phyloP scores from a whole-genome alignment of 2,113 vertebrate species.

The Hippocampus mohnikei region DNA sequence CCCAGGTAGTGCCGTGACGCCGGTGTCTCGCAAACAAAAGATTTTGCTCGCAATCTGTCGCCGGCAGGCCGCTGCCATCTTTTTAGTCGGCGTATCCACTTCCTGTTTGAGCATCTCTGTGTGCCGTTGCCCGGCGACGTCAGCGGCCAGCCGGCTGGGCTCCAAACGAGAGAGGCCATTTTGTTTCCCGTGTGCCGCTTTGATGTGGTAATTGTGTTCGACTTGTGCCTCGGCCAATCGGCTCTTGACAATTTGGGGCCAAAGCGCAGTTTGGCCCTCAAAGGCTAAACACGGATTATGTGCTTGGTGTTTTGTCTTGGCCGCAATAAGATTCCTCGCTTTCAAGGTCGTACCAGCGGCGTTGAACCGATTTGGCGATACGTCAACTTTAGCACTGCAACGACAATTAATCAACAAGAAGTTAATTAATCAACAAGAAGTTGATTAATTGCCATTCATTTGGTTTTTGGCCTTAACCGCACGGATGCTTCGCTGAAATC shows the following conservation, averaged over 20 bases:
- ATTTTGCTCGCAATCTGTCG: conserved; percentile 4
- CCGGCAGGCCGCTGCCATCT: neutral
- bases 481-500: no score
- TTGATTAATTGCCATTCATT: no score
- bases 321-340: neutral
- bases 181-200: neutral
- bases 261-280: neutral
- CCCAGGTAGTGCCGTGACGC: neutral
- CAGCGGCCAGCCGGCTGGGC: neutral
- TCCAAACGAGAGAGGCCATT: neutral
- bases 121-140: neutral
- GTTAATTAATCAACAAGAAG: no score
- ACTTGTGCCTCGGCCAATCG: neutral
- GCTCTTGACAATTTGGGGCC: neutral
- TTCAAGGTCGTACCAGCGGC: neutral
- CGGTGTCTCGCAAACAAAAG: neutral
- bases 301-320: neutral
- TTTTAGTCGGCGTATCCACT: neutral
- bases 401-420: no score
- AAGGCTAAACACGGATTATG: neutral
- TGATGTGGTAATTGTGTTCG: neutral
- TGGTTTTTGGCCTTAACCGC: no score
- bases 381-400: neutral
- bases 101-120: neutral
- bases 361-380: neutral